These are phyloP conservation scores for Magallana ariakensis DNA, from an alignment of 1,140 invertebrate genomes.

Conservation along the genomic window DNA sequence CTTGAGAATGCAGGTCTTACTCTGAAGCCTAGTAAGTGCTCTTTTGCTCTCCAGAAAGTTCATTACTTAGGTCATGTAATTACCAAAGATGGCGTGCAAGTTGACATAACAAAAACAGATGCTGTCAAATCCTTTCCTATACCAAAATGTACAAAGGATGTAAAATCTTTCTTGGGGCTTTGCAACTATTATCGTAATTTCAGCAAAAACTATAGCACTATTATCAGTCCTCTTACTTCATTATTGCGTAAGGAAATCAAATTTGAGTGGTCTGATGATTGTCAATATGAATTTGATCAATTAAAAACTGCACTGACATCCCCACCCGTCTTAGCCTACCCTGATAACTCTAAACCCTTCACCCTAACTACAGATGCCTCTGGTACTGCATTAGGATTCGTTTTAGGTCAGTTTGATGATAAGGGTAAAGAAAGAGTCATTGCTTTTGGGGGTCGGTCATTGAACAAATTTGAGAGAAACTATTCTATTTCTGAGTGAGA, in stretches of 20 bases:
- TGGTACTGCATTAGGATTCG: constrained; percentile 43
- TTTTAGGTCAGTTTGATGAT: constrained; percentile 45
- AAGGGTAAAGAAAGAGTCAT: constrained; percentile 30
- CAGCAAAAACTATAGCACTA: constrained; percentile 43
- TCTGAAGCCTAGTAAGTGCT: too few species aligned
- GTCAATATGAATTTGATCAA: constrained; percentile 50
- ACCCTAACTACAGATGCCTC: constrained; percentile 57
- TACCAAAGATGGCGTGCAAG: constrained; percentile 52
- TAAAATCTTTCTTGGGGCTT: constrained; percentile 47
- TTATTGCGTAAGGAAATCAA: constrained; percentile 46
- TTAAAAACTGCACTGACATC: constrained; percentile 45
- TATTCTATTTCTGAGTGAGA: constrained; percentile 45
- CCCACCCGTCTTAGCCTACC: background rate
- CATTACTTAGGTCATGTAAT: background rate
- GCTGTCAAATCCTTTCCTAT: background rate
- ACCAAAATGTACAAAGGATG: too few species aligned
- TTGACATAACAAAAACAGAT: constrained; percentile 50
- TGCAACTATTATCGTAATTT: constrained; percentile 76
- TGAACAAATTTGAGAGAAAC: constrained; percentile 35
- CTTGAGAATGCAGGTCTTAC: too few species aligned
- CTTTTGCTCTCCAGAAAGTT: too few species aligned
- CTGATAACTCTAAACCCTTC: constrained; percentile 37
- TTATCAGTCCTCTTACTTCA: constrained; percentile 33
- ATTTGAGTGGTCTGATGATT: constrained; percentile 52
- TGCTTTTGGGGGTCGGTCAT: constrained; percentile 41